Conservation (phyloP, 1,140 invertebrate species). For the Drosophila lini region DNA sequence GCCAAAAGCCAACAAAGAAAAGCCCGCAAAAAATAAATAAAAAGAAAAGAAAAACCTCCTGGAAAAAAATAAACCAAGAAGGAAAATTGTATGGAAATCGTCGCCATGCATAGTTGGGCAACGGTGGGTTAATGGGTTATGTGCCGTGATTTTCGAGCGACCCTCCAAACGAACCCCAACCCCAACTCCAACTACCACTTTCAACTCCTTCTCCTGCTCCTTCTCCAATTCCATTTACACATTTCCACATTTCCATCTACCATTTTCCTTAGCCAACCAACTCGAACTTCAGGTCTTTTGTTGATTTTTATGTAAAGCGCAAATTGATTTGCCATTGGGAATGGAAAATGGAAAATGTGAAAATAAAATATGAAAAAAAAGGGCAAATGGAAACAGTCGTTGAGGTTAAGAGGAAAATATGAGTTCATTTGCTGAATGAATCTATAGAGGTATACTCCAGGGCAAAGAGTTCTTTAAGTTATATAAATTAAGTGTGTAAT, state of each 20-base stretch:
- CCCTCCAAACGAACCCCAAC: background rate
- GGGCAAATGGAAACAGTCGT: constrained; percentile 14
- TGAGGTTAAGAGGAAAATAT: constrained; percentile 25
- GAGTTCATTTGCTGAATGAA: background rate
- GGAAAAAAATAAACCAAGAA: constrained; percentile 13
- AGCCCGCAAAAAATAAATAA: background rate
- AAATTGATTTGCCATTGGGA: constrained; percentile 74
- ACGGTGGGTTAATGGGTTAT: constrained; percentile 77
- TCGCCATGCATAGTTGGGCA: constrained; percentile 56
- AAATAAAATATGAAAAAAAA: background rate
- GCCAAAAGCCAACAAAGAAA: constrained; percentile 27
- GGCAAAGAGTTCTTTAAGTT: too few relatives aligned
- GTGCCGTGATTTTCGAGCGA: constrained; percentile 69
- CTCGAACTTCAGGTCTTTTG: constrained; percentile 49
- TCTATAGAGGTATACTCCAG: background rate
- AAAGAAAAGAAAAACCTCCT: constrained; percentile 17
- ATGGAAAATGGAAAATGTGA: constrained; percentile 25
- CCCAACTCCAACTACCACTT: background rate
- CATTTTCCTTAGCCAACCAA: constrained; percentile 22
- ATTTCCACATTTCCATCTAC: constrained; percentile 5
- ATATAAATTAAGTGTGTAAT: background rate
- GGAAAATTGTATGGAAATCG: constrained; percentile 72
- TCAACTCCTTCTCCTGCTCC: background rate
- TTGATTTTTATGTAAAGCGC: constrained; percentile 73
- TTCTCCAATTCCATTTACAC: constrained; percentile 3